phyloP scores from a whole-genome alignment of 1,140 invertebrate species.

The Hirudo medicinalis region DNA sequence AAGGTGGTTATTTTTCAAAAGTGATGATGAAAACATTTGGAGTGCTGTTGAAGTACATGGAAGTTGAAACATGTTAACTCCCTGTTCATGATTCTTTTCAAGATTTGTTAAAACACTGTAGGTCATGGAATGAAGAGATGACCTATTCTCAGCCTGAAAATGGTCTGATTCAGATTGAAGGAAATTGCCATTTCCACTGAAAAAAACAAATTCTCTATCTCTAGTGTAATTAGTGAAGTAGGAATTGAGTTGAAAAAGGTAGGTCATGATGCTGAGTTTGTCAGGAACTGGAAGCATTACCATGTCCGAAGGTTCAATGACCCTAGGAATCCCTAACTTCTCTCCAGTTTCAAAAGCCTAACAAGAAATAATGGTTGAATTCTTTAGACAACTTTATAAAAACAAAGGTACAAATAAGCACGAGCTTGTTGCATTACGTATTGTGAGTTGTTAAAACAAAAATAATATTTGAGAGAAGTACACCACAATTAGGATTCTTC shows the following conservation, averaged over 20 bases:
- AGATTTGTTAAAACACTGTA: too few relatives aligned
- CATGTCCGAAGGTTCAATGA: constrained; percentile 83
- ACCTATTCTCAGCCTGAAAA: too few relatives aligned
- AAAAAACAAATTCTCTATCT: background rate
- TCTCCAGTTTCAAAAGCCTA: constrained; percentile 76
- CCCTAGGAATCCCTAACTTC: constrained; percentile 68
- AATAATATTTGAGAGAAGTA: background rate
- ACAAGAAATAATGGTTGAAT: too few relatives aligned
- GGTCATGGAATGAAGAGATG: too few relatives aligned
- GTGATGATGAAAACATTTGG: too few relatives aligned
- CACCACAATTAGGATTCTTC: too few relatives aligned
- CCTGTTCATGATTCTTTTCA: too few relatives aligned
- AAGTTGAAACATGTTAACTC: too few relatives aligned
- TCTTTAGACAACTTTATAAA: background rate
- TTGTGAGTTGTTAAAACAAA: background rate
- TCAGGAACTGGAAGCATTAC: constrained; percentile 74
- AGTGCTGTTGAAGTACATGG: too few relatives aligned
- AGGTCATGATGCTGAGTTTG: constrained; percentile 90
- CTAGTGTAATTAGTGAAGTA: constrained; percentile 59
- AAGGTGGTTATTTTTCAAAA: too few relatives aligned
- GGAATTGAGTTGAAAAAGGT: constrained; percentile 77
- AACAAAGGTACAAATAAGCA: background rate
- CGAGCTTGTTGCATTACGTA: background rate
- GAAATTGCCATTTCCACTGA: too few relatives aligned
- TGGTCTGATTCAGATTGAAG: too few relatives aligned